These are phyloP conservation scores for Spisula solida DNA, from an alignment of 2,888 invertebrate species.

Conservation along the genomic window DNA sequence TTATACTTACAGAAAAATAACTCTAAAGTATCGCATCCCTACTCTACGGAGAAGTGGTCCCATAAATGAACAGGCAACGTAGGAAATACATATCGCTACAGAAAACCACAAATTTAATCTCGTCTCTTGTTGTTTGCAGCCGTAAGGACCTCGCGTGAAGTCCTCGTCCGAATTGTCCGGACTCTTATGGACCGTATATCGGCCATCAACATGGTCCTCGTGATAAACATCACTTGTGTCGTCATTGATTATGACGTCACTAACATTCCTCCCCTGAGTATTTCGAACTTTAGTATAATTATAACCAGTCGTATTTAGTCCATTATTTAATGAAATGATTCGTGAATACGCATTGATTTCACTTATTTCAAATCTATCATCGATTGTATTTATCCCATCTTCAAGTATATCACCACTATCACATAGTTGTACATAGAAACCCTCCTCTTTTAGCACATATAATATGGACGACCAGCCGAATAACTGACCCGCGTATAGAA, in stretches of 20 bases:
- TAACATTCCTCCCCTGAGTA: background rate
- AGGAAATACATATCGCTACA: conserved; percentile 70
- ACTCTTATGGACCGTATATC: background rate
- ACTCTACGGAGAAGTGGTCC: conserved; percentile 64
- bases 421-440: conserved; percentile 75
- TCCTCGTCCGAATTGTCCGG: background rate
- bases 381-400: background rate
- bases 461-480: conserved; percentile 81
- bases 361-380: background rate
- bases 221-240: background rate
- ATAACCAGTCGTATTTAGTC: background rate
- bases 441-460: conserved; percentile 77
- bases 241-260: background rate
- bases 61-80: conserved; percentile 63
- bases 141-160: background rate
- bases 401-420: background rate
- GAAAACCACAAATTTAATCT: conserved; percentile 73
- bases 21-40: conserved; percentile 68
- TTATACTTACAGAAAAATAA: conserved; percentile 68
- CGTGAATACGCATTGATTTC: background rate
- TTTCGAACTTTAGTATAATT: background rate
- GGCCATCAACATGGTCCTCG: background rate
- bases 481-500: conserved; percentile 77
- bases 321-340: background rate
- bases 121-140: conserved; percentile 68